Base-by-base conservation (phyloP, 2,113 vertebrate genomes). In the Cheilinus undulatus region DNA sequence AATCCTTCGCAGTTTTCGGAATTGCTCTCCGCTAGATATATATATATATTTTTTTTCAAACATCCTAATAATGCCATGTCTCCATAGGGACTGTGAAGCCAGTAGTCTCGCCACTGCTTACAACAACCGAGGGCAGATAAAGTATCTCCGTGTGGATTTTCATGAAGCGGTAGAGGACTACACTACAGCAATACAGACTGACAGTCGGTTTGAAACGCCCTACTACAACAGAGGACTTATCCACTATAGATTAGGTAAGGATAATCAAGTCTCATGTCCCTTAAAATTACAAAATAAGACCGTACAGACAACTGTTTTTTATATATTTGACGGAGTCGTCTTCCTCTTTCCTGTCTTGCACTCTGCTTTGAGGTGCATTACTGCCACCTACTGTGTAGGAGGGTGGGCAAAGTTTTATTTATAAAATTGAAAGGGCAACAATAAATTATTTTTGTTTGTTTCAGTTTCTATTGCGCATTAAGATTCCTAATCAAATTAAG, bases 191-290 rank as follows among this genome's bases (percentile, higher is more conserved):
- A 95, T 97, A 69, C 34, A 91, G 69, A 77, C 87, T 24, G 92
- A 94, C 28, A 85, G 88, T 19, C 56, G 46, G 40, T 97, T 95
- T 82, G 96, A 96, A 81, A 90, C 96, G 4, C 95, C 97, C 0
- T 95, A 95, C 90, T 99, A 99, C 92, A 99, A 99, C 94, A 92
- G 97, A 86, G 98, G 97, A 32, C 83, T 99, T 69, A 92, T 98
- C 59, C 78, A 76, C 8, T 99, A 99, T 30, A 93, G 97, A 70
- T 91, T 98, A 64, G 97, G 97, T 98, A 93, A 90, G 93, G 57
- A 32, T n/a, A n/a, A n/a, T n/a, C n/a, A n/a, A n/a, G n/a, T n/a
- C n/a, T n/a, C n/a, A n/a, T n/a, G n/a, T n/a, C n/a, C n/a, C n/a
- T n/a, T n/a, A n/a, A n/a, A n/a, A n/a, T n/a, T n/a, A n/a, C n/a